Base-by-base conservation (phyloP, 2,113 vertebrate genomes). In the Chaenocephalus aceratus region DNA sequence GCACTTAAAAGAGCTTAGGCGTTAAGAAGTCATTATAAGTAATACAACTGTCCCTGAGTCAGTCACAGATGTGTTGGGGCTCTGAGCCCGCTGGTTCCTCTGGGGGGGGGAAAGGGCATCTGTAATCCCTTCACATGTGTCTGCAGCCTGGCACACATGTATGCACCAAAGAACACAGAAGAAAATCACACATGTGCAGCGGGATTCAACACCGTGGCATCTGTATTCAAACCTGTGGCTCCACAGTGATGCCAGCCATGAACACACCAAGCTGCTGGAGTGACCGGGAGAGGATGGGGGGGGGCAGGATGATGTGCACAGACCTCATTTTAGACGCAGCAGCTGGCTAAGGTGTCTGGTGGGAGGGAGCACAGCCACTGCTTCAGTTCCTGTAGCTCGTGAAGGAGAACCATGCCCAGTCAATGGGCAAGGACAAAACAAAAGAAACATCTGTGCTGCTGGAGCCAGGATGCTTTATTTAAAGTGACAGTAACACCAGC, bases 221-320 rank as follows among this genome's bases (percentile, higher is more conserved):
- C 77, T 85, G 68, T 77, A 75, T 69, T 72, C 71, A 87, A 84
- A 89, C 58, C 64, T 77, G 72, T 53, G 69, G 73, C 54, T 75
- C 58, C 44, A 46, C n/a, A 1, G 58, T 13, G 84, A 86, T 59
- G 70, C 69, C 77, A 79, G 60, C 59, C 80, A 18, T 58, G 69
- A 72, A 44, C 66, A 44, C 58, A 52, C 77, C 68, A 63, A 48
- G 74, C 67, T 75, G 64, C 67, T 26, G 63, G 53, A 36, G 54
- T 30, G 3, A 44, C 41, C 2, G 45, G 57, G 82, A 61, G 52
- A 49, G 12, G 54, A 63, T 62, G 30, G 8, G 21, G 12, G 6
- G 14, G 18, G 48, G 3, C 49, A 58, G 75, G 10, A 30, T 53
- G 76, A 74, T 71, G 58, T 48, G 36, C 62, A 45, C 18, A 30